These are phyloP conservation scores for Rhynchonema sp. DNA, from an alignment of 2,888 invertebrate species.

Conservation along the genomic window DNA sequence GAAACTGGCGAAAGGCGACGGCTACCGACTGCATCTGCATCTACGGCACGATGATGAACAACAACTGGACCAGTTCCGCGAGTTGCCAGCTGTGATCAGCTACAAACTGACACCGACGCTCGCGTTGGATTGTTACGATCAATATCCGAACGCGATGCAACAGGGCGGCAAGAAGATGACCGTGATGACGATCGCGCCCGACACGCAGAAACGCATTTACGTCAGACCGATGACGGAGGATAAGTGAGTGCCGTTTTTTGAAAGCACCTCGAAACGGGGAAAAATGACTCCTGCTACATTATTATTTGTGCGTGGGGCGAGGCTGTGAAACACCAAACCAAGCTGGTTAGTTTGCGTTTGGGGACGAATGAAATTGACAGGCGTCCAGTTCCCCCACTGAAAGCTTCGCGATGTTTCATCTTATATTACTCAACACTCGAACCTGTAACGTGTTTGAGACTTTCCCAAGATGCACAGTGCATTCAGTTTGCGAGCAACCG, in stretches of 20 bases:
- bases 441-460: too few relatives aligned
- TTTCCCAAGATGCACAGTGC: too few relatives aligned
- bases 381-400: too few relatives aligned
- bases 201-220: slow-evolving; percentile 51
- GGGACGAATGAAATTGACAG: too few relatives aligned
- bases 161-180: slow-evolving; percentile 56
- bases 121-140: slow-evolving; percentile 49
- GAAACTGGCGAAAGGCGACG: slow-evolving; percentile 85
- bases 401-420: too few relatives aligned
- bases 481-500: too few relatives aligned
- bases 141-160: slow-evolving; percentile 44
- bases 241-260: slow-evolving; percentile 56
- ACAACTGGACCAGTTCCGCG: slow-evolving; percentile 47
- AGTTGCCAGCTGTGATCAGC: background rate
- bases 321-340: too few relatives aligned
- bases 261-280: too few relatives aligned
- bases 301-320: too few relatives aligned
- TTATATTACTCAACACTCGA: too few relatives aligned
- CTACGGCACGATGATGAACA: slow-evolving; percentile 72
- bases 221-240: slow-evolving; percentile 57
- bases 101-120: background rate
- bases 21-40: slow-evolving; percentile 64
- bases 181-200: slow-evolving; percentile 40
- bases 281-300: too few relatives aligned
- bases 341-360: too few relatives aligned